A percentile compares a stretch with the other conserved stretches of the same genome.
Conservation (phyloP, 1,140 invertebrate species). For the Calliphora vicina region DNA sequence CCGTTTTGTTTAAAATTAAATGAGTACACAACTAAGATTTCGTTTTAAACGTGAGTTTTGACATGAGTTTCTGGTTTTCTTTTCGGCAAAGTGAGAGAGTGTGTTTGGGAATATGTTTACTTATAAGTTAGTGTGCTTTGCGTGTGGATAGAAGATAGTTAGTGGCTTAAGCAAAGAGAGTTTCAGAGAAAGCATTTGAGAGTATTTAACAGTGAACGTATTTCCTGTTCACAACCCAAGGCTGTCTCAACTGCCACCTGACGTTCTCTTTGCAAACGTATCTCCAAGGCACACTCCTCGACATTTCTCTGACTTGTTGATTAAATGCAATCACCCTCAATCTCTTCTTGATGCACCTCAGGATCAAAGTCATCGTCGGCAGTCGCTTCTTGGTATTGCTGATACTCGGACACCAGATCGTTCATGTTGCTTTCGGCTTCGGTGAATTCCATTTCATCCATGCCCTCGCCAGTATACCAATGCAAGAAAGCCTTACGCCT, state of each 20-base stretch:
- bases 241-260: conserved; percentile 21
- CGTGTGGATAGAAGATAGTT: not conserved
- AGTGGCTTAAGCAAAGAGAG: not conserved
- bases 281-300: conserved; percentile 56
- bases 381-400: conserved; percentile 86
- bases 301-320: conserved; percentile 58
- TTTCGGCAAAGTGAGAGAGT: not conserved
- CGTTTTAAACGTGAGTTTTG: not conserved
- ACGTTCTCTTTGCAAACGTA: conserved; percentile 23
- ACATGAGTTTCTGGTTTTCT: not conserved
- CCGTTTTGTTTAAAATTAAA: conserved; percentile 10
- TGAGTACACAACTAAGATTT: conserved; percentile 27
- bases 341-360: conserved; percentile 66
- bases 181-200: conserved; percentile 9
- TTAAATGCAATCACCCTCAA: conserved; percentile 64
- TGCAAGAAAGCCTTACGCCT: conserved; percentile 85
- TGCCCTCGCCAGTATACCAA: conserved; percentile 86
- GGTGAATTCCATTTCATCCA: conserved; percentile 85
- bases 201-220: conserved; percentile 35
- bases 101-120: not conserved
- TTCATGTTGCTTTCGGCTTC: conserved; percentile 83
- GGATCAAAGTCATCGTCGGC: conserved; percentile 76
- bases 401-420: conserved; percentile 87
- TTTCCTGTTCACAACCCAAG: conserved; percentile 3
- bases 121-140: not conserved